Percentiles rank a stretch among this genome's conserved stretches.
Evolutionary conservation across 2,113 vertebrate species (phyloP).

Genomic region (Hippolais icterina): DNA sequence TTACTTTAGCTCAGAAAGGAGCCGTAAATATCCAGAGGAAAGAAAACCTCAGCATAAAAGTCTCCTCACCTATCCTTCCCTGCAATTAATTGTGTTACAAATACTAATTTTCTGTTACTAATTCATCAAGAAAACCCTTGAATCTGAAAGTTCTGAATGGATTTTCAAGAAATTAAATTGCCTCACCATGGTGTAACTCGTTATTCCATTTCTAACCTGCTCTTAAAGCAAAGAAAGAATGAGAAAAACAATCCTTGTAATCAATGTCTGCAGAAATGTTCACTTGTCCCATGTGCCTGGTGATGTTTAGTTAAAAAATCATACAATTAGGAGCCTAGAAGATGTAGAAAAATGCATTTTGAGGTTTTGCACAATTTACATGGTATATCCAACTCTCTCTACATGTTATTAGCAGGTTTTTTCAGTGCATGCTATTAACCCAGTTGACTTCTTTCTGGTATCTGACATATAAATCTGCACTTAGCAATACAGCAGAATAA

Average conservation of each 20-base stretch:
- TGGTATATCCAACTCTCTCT: background rate
- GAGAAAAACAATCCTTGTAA: background rate
- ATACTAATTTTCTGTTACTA: background rate
- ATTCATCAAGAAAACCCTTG: background rate
- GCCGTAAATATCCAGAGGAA: background rate
- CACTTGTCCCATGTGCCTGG: background rate
- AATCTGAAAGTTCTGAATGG: background rate
- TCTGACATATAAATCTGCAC: constrained; percentile 34
- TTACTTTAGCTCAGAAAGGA: background rate
- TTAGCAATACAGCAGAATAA: constrained; percentile 38
- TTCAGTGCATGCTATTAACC: constrained; percentile 9
- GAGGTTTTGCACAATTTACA: background rate
- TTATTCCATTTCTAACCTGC: background rate
- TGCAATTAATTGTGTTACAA: background rate
- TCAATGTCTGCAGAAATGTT: background rate
- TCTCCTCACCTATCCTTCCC: background rate
- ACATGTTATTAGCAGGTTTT: background rate
- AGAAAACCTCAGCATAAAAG: background rate
- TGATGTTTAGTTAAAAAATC: background rate
- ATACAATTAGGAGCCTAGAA: background rate
- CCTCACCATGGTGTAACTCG: background rate
- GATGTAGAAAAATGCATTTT: background rate
- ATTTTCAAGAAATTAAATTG: constrained; percentile 2
- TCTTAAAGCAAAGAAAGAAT: background rate
- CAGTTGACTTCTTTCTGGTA: background rate